A percentile compares a stretch with the other conserved stretches of the same genome.
These are phyloP conservation scores for Rhipidura dahli DNA, from an alignment of 2,113 vertebrate species.

Conservation along the genomic window DNA sequence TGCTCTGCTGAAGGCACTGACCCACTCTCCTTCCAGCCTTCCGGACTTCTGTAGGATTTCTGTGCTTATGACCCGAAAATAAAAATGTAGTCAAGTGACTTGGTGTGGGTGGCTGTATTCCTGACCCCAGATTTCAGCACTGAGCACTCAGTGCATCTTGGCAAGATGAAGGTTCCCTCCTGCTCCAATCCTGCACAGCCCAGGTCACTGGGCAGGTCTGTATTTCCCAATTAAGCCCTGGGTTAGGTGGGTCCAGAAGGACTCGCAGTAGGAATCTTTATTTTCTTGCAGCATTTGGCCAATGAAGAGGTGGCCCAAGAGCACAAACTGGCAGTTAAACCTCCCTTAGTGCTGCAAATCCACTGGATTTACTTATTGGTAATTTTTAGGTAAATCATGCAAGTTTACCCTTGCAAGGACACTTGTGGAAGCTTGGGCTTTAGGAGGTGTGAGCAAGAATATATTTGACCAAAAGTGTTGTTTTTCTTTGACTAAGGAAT, in stretches of 20 bases:
- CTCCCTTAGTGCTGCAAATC: background rate
- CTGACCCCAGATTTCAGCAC: accelerated
- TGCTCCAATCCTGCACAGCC: background rate
- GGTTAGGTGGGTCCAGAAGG: background rate
- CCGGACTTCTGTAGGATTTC: background rate
- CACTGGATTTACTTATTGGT: background rate
- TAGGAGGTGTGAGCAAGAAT: background rate
- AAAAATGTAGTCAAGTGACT: background rate
- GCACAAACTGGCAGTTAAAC: background rate
- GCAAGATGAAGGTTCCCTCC: background rate
- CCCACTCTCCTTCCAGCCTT: background rate
- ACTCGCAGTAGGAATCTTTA: background rate
- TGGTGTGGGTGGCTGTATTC: background rate
- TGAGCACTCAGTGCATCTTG: background rate
- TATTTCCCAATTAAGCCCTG: background rate
- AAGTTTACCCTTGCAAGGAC: background rate
- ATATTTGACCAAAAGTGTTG: background rate
- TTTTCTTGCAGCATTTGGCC: background rate
- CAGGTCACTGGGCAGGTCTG: accelerated
- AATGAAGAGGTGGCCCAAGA: background rate
- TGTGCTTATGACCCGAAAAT: background rate
- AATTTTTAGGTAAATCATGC: background rate
- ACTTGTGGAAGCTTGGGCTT: background rate
- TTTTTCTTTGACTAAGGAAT: background rate
- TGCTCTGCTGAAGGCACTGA: background rate